Conservation (phyloP, 1,140 invertebrate species). For the Papilio dardanus region DNA sequence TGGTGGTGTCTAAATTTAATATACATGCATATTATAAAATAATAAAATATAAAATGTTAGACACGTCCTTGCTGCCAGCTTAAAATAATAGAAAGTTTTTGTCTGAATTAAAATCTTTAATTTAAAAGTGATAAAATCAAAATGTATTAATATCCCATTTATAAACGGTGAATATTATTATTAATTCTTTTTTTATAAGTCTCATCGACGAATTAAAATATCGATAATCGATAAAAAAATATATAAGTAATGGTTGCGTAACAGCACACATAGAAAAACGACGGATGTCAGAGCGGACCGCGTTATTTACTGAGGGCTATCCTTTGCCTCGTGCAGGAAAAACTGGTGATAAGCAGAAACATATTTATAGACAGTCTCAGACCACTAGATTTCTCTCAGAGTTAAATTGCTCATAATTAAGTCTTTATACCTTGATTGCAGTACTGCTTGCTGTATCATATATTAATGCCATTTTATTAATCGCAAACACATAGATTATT, state of each 20-base stretch:
- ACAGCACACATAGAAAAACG: constrained; percentile 32
- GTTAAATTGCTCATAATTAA: constrained; percentile 20
- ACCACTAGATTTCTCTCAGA: constrained; percentile 17
- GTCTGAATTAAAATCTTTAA: background rate
- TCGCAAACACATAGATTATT: background rate
- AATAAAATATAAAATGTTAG: no score
- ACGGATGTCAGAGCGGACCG: constrained; percentile 30
- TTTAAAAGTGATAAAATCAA: background rate
- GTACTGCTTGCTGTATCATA: background rate
- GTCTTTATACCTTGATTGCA: constrained; percentile 10
- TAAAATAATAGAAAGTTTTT: no score
- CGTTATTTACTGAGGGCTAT: constrained; percentile 49
- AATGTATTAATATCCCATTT: background rate
- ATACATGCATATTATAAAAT: background rate
- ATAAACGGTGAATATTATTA: background rate
- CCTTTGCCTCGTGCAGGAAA: constrained; percentile 53
- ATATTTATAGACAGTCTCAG: constrained; percentile 17
- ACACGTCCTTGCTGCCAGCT: no score
- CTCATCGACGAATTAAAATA: constrained; percentile 16
- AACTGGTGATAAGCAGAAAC: constrained; percentile 51
- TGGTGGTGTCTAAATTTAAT: background rate
- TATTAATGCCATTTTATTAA: constrained; percentile 1
- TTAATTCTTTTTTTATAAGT: background rate
- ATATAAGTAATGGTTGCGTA: constrained; percentile 27
- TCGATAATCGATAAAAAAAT: constrained; percentile 38